Evolutionary conservation across 2,888 invertebrate genomes (phyloP).

Genomic region (Buathra laborator): DNA sequence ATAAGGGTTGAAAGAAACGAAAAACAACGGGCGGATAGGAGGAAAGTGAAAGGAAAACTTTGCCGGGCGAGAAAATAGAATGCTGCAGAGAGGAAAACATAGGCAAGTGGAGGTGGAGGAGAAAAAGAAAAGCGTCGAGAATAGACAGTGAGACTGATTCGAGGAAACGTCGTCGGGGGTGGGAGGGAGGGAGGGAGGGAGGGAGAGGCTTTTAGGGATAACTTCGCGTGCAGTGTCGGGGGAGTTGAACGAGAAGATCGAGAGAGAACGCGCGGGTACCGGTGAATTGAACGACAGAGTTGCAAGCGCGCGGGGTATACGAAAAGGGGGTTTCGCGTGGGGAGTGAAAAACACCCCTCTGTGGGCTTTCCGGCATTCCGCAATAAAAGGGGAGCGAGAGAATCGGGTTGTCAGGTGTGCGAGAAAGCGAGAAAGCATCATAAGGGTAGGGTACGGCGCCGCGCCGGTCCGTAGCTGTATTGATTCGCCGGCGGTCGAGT

Average conservation of each 20-base stretch:
- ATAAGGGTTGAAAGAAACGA: slow-evolving; percentile 10
- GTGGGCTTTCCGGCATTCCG: slow-evolving; percentile 6
- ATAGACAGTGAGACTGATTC: slow-evolving; percentile 68
- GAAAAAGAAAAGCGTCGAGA: slow-evolving; percentile 62
- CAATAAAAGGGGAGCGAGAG: slow-evolving; percentile 62
- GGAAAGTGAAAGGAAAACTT: slow-evolving; percentile 70
- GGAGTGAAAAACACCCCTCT: slow-evolving; percentile 23
- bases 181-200: slow-evolving; percentile 22
- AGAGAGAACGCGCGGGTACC: slow-evolving; percentile 42
- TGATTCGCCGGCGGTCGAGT: slow-evolving; percentile 81
- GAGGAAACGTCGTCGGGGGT: slow-evolving; percentile 58
- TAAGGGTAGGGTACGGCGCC: slow-evolving; percentile 78
- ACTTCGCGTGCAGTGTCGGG: slow-evolving; percentile 38
- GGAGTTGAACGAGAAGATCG: slow-evolving; percentile 44
- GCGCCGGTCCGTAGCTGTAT: slow-evolving; percentile 84
- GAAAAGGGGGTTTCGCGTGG: slow-evolving; percentile 7
- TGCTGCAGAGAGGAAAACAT: slow-evolving; percentile 12
- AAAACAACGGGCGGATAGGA: slow-evolving; percentile 33
- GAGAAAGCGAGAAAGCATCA: slow-evolving; percentile 59
- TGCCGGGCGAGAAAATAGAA: slow-evolving; percentile 49
- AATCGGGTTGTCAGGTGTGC: slow-evolving; percentile 63
- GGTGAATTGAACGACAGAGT: slow-evolving; percentile 47
- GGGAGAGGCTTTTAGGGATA: slow-evolving; percentile 47
- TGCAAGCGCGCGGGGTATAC: slow-evolving; percentile 33
- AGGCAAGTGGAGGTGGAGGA: slow-evolving; percentile 39